Evolutionary conservation across 2,113 vertebrate species (phyloP).

Genomic region (Pica pica): DNA sequence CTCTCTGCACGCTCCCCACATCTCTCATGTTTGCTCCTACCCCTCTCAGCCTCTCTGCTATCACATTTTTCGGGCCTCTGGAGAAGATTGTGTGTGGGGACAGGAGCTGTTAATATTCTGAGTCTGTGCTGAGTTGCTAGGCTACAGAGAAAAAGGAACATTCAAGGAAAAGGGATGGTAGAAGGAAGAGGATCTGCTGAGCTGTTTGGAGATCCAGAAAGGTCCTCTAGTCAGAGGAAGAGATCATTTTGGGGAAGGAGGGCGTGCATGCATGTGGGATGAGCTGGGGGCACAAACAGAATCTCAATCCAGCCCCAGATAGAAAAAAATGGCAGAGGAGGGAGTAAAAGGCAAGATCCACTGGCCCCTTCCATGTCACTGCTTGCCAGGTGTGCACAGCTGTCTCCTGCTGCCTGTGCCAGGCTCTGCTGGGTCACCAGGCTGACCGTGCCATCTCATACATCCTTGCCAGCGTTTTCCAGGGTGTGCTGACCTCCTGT

Average conservation of each 20-base stretch:
- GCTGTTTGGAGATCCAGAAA: conserved; percentile 21
- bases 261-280: not conserved
- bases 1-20: not conserved
- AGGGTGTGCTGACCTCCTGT: not conserved
- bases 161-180: conserved; percentile 50
- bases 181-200: conserved; percentile 42
- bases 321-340: not conserved
- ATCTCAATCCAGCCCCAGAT: not conserved
- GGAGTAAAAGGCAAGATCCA: not conserved
- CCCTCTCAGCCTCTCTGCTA: not conserved
- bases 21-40: not conserved
- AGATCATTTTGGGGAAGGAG: not conserved
- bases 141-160: conserved; percentile 67
- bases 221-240: not conserved
- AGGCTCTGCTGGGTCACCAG: not conserved
- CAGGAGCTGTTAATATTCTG: conserved; percentile 57
- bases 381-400: not conserved
- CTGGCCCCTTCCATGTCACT: rapidly evolving
- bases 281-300: not conserved
- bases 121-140: conserved; percentile 61
- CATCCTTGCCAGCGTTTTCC: not conserved
- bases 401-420: not conserved
- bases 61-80: conserved; percentile 34
- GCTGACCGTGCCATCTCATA: not conserved
- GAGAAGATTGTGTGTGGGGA: conserved; percentile 53